Conservation (phyloP, 2,797 vertebrate species). For the Myotis daubentonii region DNA sequence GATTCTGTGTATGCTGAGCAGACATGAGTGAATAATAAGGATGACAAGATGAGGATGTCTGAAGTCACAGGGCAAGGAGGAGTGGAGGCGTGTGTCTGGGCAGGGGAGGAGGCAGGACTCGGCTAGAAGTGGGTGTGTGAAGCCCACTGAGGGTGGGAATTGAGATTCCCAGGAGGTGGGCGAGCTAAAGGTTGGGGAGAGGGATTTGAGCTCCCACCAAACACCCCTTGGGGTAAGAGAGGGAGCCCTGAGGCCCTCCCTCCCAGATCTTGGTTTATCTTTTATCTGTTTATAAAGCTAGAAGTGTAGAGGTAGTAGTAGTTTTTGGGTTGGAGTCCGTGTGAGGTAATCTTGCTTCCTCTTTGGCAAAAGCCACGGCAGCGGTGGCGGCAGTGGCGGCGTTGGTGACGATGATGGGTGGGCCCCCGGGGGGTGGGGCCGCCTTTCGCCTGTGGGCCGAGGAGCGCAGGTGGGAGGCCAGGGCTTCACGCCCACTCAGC, state of each 20-base stretch:
- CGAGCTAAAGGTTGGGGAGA: background rate
- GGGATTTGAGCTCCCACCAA: constrained; percentile 51
- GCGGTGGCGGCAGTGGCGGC: constrained; percentile 75
- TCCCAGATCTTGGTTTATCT: constrained; percentile 73
- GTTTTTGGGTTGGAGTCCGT: constrained; percentile 87
- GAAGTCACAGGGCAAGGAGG: background rate
- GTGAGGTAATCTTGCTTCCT: constrained; percentile 87
- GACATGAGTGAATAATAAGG: background rate
- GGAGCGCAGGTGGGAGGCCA: constrained; percentile 88
- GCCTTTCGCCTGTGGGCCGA: constrained; percentile 84
- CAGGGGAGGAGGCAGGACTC: constrained; percentile 66
- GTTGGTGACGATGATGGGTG: constrained; percentile 81
- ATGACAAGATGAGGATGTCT: background rate
- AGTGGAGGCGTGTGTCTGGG: background rate
- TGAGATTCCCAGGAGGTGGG: constrained; percentile 70
- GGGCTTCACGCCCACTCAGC: constrained; percentile 90
- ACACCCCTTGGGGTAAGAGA: constrained; percentile 55
- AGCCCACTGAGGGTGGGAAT: constrained; percentile 69
- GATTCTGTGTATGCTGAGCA: background rate
- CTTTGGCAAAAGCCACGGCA: constrained; percentile 88
- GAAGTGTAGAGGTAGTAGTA: constrained; percentile 87
- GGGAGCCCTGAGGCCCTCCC: constrained; percentile 38
- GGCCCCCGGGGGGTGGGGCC: constrained; percentile 81
- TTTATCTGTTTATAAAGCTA: constrained; percentile 86
- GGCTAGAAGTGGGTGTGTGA: constrained; percentile 73